phyloP scores from a whole-genome alignment of 2,888 invertebrate species.

The Mythimna loreyi region DNA sequence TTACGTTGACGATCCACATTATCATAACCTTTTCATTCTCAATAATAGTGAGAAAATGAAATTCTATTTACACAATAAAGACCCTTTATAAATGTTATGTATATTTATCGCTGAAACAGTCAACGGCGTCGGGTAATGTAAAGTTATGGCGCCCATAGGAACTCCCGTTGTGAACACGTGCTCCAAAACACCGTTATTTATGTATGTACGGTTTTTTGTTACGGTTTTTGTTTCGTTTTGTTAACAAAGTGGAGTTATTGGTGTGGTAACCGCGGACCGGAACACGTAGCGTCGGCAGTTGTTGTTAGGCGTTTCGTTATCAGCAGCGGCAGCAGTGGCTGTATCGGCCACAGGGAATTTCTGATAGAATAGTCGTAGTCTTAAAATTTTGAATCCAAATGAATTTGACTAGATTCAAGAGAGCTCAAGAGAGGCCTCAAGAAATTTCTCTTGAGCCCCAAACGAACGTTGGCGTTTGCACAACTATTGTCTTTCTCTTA shows the following conservation, averaged over 20 bases:
- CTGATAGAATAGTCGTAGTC: no score
- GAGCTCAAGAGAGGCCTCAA: no score
- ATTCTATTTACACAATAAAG: slow-evolving; percentile 54
- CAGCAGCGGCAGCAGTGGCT: no score
- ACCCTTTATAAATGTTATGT: slow-evolving; percentile 53
- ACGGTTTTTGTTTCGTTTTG: slow-evolving; percentile 35
- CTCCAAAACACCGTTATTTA: slow-evolving; percentile 59
- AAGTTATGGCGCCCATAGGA: slow-evolving; percentile 71
- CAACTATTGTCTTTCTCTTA: no score
- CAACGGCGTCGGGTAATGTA: slow-evolving; percentile 63
- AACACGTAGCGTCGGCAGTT: no score
- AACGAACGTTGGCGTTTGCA: no score
- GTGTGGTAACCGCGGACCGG: no score
- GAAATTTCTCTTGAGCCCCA: no score
- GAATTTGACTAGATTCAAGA: no score
- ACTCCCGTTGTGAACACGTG: slow-evolving; percentile 64
- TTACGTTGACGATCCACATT: slow-evolving; percentile 9
- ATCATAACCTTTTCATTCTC: slow-evolving; percentile 13
- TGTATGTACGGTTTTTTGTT: slow-evolving; percentile 45
- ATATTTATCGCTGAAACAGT: slow-evolving; percentile 54
- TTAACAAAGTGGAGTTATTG: slow-evolving; percentile 17
- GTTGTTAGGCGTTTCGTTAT: no score
- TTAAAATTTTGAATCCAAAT: no score
- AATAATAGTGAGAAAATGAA: slow-evolving; percentile 50
- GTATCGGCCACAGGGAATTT: no score